Percentiles rank a stretch among this genome's conserved stretches.
phyloP scores from a whole-genome alignment of 2,113 vertebrate genomes.

The Vicugna pacos region DNA sequence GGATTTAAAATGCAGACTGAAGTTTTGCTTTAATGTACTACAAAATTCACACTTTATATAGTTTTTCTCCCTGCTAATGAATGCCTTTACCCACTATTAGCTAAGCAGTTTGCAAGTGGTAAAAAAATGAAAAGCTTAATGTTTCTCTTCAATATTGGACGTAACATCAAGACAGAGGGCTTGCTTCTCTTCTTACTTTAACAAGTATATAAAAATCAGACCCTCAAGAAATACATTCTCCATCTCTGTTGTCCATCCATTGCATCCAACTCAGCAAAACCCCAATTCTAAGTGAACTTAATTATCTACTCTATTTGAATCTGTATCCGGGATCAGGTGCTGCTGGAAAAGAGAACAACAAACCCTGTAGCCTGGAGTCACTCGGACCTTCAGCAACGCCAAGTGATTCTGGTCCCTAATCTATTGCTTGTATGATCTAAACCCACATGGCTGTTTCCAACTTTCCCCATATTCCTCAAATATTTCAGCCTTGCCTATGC shows the following conservation, averaged over 20 bases:
- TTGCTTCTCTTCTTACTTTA: not conserved
- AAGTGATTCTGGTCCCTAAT: not conserved
- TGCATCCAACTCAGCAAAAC: not conserved
- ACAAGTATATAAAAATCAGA: not conserved
- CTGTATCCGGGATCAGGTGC: not conserved
- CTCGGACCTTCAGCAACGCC: not conserved
- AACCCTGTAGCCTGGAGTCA: not conserved
- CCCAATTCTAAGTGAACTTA: not conserved
- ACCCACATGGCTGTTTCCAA: not conserved
- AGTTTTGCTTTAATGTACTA: conserved; percentile 25
- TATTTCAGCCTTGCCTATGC: not conserved
- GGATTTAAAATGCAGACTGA: conserved; percentile 53
- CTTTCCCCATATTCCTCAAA: not conserved
- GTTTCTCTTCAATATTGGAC: not conserved
- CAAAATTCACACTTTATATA: conserved; percentile 39
- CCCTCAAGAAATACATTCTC: not conserved
- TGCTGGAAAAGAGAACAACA: not conserved
- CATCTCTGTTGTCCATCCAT: not conserved
- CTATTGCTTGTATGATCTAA: not conserved
- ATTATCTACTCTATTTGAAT: not conserved
- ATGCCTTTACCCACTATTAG: conserved; percentile 49
- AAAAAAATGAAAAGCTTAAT: conserved; percentile 37
- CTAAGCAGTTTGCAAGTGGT: conserved; percentile 21
- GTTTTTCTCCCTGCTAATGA: conserved; percentile 41
- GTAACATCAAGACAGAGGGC: not conserved